Percentiles rank a stretch among this genome's conserved stretches.
phyloP scores from a whole-genome alignment of 2,888 invertebrate species.

The Hirtodrosophila duncani region DNA sequence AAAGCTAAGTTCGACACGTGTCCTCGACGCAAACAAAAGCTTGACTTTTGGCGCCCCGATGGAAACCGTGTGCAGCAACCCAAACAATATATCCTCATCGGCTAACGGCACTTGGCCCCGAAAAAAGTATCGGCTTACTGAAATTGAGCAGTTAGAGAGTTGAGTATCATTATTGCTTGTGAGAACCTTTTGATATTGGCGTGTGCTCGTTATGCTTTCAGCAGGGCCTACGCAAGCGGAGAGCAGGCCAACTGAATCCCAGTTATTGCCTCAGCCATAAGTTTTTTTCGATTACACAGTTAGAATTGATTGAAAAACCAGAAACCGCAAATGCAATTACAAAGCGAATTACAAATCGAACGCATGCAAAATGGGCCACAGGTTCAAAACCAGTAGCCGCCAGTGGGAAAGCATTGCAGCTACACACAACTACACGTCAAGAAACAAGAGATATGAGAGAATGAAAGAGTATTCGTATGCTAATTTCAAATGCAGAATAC shows the following conservation, averaged over 20 bases:
- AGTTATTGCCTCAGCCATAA: constrained; percentile 16
- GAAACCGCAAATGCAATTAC: constrained; percentile 68
- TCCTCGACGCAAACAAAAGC: constrained; percentile 53
- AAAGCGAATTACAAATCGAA: constrained; percentile 63
- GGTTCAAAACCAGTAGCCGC: constrained; percentile 64
- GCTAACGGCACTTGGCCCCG: constrained; percentile 50
- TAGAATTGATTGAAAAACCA: constrained; percentile 65
- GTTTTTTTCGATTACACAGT: constrained; percentile 49
- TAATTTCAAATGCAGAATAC: too few species aligned
- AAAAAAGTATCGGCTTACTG: constrained; percentile 24
- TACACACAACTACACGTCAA: too few species aligned
- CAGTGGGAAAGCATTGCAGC: too few species aligned
- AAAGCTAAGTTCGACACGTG: constrained; percentile 42
- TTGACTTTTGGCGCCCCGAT: constrained; percentile 47
- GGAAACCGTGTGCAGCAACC: background rate
- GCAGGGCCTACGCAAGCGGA: background rate
- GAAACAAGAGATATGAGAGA: too few species aligned
- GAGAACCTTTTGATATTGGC: constrained; percentile 67
- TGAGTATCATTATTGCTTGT: constrained; percentile 15
- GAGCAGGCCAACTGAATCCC: background rate
- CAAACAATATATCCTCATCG: constrained; percentile 3
- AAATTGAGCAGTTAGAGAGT: too few species aligned
- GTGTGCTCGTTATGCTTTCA: constrained; percentile 43
- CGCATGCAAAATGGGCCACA: constrained; percentile 62
- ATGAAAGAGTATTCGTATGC: too few species aligned